Base-by-base conservation (phyloP, 2,113 vertebrate species). In the Trichechus manatus region DNA sequence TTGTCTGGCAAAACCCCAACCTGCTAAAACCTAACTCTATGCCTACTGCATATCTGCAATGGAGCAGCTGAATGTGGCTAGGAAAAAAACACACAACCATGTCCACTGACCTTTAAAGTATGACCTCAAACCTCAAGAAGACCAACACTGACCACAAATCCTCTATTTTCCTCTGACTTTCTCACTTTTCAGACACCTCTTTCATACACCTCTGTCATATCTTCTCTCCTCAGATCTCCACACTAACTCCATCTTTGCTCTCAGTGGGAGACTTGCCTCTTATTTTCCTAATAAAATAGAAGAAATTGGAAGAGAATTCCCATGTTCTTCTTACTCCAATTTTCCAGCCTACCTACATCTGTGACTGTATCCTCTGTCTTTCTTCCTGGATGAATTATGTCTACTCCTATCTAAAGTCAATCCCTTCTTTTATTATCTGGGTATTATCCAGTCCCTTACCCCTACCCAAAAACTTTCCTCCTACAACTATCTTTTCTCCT, bases 251-350 rank as follows among this genome's bases (percentile, higher is more conserved):
- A 85, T 77, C 31, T 9, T 90, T 84, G 42, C 6, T 66, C 39
- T 63, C 36, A 89, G 29, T 63, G 20, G 80, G 95, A 84, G 14
- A 47, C 6, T 80, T 92, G n/a, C n/a, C n/a, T 87, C 59, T 82
- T 80, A n/a, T 87, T 96, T 93, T 78, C 33, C 27, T 81, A 53
- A 70, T 39, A 68, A 79, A 93, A 50, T 9, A 25, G 39, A 87
- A 80, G 6, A 9, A 17, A 53, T 91, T 75, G 39, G n/a, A 22
- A 85, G 53, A 31, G 22, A 44, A 91, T 61, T 84, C n/a, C 47
- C 27, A 84, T 59, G 68, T 47, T 29, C 17, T 87, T 78, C 53
- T 33, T 79, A 84, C 6, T 64, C 3, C 53, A 75, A 31, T n/a
- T 87, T 79, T 53, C 10, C 39, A 68, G 9, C 19, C 42, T 74